A percentile compares a stretch with the other conserved stretches of the same genome.
phyloP scores from a whole-genome alignment of 2,888 invertebrate genomes.

The Cerceris ruficornis region DNA sequence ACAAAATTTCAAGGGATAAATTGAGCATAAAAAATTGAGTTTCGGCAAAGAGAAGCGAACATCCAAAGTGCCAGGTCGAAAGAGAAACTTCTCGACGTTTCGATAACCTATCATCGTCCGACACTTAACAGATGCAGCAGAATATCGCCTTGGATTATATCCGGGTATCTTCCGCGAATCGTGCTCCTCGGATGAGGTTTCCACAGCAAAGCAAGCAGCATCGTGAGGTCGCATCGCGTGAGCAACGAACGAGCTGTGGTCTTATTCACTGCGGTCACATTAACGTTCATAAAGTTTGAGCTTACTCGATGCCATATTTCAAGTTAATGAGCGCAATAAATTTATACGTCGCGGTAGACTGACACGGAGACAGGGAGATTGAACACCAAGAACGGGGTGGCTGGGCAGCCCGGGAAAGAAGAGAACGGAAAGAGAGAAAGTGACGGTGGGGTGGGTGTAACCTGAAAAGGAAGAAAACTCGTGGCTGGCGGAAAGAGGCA shows the following conservation, averaged over 20 bases:
- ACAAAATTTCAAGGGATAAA: no score
- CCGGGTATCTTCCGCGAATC: constrained; percentile 28
- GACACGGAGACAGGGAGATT: constrained; percentile 68
- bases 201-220: constrained; percentile 20
- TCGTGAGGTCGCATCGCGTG: constrained; percentile 48
- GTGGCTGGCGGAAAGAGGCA: constrained; percentile 6
- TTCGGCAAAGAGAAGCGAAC: not conserved
- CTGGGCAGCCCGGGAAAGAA: constrained; percentile 26
- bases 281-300: constrained; percentile 75
- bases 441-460: constrained; percentile 16
- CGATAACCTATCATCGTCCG: not conserved
- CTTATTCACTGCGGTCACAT: constrained; percentile 69
- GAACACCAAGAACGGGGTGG: constrained; percentile 48
- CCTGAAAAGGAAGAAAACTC: constrained; percentile 20
- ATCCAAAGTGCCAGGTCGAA: not conserved
- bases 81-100: not conserved
- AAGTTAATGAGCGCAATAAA: constrained; percentile 75
- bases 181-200: constrained; percentile 50
- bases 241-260: constrained; percentile 48
- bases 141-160: constrained; percentile 33
- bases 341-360: constrained; percentile 72
- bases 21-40: no score
- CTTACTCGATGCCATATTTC: constrained; percentile 72
- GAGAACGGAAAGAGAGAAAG: constrained; percentile 15
- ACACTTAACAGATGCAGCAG: no score